Base-by-base conservation (phyloP, 2,797 vertebrate species). In the Malurus splendens region DNA sequence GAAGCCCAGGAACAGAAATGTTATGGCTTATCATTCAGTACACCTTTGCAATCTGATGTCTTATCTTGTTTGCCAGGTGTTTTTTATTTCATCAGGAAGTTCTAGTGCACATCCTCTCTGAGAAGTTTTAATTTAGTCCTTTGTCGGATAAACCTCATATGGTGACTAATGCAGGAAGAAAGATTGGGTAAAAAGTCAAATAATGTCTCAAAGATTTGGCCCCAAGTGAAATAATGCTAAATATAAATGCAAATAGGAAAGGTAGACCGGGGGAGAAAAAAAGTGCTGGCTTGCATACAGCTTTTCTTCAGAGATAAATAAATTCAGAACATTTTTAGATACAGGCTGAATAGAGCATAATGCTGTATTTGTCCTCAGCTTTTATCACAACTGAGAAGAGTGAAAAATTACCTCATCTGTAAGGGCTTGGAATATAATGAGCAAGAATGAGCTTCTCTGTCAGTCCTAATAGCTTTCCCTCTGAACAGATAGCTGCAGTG, bases 371-470 rank as follows among this genome's bases (percentile, higher is more conserved):
- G 75, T 92, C 85, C 80, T 93, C 87, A 68, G 73, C 80, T 94
- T 93, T 90, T 93, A 83, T 90, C 65, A 81, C 54, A 83, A 51
- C 38, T 39, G 62, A 90, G 80, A 84, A 83, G 55, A 89, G 76
- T 84, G 86, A 94, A 93, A 93, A 93, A 94, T 92, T 81, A 74
- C 82, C 48, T 94, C 74, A 94, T 87, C 84, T 76, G 25, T 82
- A 74, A 90, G 56, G 54, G 50, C 55, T 76, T 75, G 55, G 80
- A 89, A 94, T 90, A 88, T 76, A 90, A 94, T 87, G 89, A 93
- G 42, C 90, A 91, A 86, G 73, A 93, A 90, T 83, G 72, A 88
- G 81, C 74, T 90, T 68, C 79, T 77, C 87, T 78, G 39, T 87
- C 84, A 81, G 36, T 68, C 66, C 68, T 89, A 73, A 88, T 74